Conservation (phyloP, 2,888 invertebrate species). For the Macrosoma leucophasiata region DNA sequence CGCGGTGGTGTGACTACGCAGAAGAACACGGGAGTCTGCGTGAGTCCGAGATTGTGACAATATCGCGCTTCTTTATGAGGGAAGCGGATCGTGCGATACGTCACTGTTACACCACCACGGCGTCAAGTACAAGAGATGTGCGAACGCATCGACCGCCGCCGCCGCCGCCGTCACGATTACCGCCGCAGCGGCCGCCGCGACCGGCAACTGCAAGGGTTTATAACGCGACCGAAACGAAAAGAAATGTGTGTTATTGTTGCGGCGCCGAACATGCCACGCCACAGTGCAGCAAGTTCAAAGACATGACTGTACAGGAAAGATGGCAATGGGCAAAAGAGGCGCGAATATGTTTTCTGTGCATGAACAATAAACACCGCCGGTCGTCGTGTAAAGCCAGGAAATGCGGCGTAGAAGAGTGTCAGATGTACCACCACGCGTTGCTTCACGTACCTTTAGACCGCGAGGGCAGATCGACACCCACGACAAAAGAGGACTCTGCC, state of each 20-base stretch:
- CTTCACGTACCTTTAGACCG: no score
- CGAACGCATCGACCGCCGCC: not conserved
- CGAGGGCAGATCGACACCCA: not conserved
- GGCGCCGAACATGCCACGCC: slow-evolving; percentile 3
- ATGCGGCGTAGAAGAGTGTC: slow-evolving; percentile 10
- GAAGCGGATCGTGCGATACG: slow-evolving; percentile 14
- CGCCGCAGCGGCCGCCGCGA: no score
- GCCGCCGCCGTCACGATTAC: no score
- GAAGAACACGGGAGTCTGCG: not conserved
- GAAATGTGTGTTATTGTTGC: slow-evolving; percentile 5
- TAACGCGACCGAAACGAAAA: not conserved
- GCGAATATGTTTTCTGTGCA: slow-evolving; percentile 10
- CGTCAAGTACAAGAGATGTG: not conserved
- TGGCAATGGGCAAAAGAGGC: slow-evolving; percentile 8
- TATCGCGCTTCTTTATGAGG: slow-evolving; percentile 14
- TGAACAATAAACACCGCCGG: slow-evolving; percentile 5
- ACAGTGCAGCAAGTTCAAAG: slow-evolving; percentile 3
- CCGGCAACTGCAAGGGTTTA: not conserved
- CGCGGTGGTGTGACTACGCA: slow-evolving; percentile 13
- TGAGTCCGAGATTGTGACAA: slow-evolving; percentile 5
- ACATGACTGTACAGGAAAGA: slow-evolving; percentile 1
- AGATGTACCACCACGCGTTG: slow-evolving; percentile 6
- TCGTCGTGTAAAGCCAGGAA: slow-evolving; percentile 1
- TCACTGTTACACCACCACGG: no score
- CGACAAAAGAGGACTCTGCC: not conserved